Evolutionary conservation across 1,140 invertebrate species (phyloP).

Genomic region (Conus betulinus): DNA sequence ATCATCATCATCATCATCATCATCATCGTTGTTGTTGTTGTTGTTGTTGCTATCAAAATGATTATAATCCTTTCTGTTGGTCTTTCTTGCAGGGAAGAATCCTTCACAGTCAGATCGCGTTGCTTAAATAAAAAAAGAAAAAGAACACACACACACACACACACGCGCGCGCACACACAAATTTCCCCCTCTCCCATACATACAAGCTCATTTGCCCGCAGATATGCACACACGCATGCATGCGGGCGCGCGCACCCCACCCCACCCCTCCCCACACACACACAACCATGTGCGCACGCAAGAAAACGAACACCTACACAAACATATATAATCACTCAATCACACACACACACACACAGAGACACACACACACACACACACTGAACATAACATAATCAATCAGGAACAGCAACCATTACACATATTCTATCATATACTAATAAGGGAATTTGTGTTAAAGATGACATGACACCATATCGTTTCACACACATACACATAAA

Average conservation of each 20-base stretch:
- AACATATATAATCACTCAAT: neutral
- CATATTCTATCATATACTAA: too few relatives aligned
- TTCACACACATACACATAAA: neutral
- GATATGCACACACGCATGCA: neutral
- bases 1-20: too few relatives aligned
- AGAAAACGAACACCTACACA: slow-evolving; percentile 13
- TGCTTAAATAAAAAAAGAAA: too few relatives aligned
- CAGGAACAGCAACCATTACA: too few relatives aligned
- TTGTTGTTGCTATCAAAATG: too few relatives aligned
- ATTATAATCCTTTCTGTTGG: too few relatives aligned
- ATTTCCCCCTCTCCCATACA: neutral
- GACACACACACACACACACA: slow-evolving; percentile 13
- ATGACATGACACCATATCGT: neutral
- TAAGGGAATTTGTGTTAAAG: neutral
- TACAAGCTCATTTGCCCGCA: neutral
- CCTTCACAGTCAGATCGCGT: too few relatives aligned
- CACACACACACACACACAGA: slow-evolving; percentile 8
- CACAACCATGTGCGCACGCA: neutral
- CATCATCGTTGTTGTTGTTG: too few relatives aligned
- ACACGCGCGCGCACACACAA: neutral
- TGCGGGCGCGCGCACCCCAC: neutral
- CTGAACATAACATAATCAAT: neutral
- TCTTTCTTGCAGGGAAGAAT: too few relatives aligned
- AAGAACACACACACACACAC: too few relatives aligned
- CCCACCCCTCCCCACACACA: neutral